Evolutionary conservation across 2,888 invertebrate species (phyloP), one percentile per base, ranked within the genome.

Genomic region (Criorhina ranunculi): DNA sequence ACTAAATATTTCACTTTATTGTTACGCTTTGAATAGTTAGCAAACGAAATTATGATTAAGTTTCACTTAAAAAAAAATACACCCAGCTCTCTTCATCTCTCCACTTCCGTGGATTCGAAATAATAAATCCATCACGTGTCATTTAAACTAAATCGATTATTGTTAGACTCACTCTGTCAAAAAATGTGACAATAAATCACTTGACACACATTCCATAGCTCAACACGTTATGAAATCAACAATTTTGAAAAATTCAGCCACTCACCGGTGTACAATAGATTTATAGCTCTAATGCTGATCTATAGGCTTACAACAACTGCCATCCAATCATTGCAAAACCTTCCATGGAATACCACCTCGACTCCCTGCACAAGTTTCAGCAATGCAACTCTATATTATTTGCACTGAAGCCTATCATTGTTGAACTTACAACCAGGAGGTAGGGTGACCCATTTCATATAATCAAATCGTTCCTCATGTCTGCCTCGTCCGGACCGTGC

Each of bases 341-440:
- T 40, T 35, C 40, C 42, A 37, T 33, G n/a, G 24, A 37, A 31
- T n/a, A 37, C 44, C 11, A 19, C 37, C 37, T 40, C 35, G 35
- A 64, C 57, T 40, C 69, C 40, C 60, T 62, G 62, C 75, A 60
- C 62, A 69, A 53, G 55, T 53, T 55, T 33, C 75, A 85, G 64
- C 79, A 80, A 77, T 69, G 78, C 78, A 83, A 73, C 83, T 79
- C 75, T 31, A 67, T 62, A 57, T 55, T 83, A 83, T 78, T 83
- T 78, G 67, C 72, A 77, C 60, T 37, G 66, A 33, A 64, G 55
- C 46, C 72, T 78, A 77, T 78, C 82, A 67, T 75, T 80, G 69
- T 70, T 78, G 35, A 37, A 31, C 29, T 44, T 33, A 33, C 49
- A 12, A 37, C 5, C 42, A 2, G 33, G 37, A 17, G 12, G 8